phyloP scores from a whole-genome alignment of 2,888 invertebrate genomes.

The Epirrhoe alternata region DNA sequence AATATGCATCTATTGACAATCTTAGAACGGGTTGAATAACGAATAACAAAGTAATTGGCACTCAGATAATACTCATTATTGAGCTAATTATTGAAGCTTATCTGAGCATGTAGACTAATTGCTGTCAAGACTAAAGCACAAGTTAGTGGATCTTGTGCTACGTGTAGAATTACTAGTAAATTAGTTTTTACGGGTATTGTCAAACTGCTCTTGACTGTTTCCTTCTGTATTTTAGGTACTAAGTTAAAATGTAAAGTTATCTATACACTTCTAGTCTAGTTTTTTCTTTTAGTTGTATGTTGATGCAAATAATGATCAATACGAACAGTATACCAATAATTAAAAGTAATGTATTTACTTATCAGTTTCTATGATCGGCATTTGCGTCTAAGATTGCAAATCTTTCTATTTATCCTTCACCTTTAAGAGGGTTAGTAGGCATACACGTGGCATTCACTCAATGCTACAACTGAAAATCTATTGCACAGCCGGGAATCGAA shows the following conservation, averaged over 20 bases:
- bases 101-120: conserved; percentile 21
- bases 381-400: too few relatives aligned
- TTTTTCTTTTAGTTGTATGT: too few relatives aligned
- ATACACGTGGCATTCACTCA: too few relatives aligned
- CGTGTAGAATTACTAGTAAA: conserved; percentile 11
- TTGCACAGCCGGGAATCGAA: too few relatives aligned
- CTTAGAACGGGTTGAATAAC: conserved; percentile 20
- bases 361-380: too few relatives aligned
- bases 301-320: too few relatives aligned
- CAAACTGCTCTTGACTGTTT: not conserved
- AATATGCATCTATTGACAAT: conserved; percentile 20
- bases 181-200: not conserved
- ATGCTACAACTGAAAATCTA: too few relatives aligned
- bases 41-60: conserved; percentile 33
- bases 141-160: conserved; percentile 3
- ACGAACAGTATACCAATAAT: too few relatives aligned
- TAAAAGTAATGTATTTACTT: too few relatives aligned
- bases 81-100: conserved; percentile 29
- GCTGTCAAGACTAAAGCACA: not conserved
- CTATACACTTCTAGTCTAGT: too few relatives aligned
- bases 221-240: not conserved
- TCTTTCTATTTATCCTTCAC: too few relatives aligned
- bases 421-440: too few relatives aligned
- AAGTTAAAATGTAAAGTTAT: not conserved
- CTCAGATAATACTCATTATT: conserved; percentile 23